Base-by-base conservation (phyloP, 1,140 invertebrate genomes). In the Eciton burchellii region DNA sequence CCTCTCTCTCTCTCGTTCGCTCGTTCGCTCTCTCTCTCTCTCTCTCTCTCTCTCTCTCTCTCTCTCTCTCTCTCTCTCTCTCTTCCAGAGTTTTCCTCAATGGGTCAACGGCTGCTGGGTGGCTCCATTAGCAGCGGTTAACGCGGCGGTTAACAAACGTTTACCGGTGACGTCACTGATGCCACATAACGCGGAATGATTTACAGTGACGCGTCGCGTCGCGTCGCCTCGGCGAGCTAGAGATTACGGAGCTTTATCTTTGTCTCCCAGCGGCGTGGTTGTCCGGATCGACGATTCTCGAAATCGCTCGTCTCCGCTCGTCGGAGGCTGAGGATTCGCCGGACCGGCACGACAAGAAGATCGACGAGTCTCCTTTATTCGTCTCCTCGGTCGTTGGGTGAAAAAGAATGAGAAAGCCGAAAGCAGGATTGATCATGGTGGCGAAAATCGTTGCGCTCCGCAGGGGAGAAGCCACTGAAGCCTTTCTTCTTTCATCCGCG, bases 91-190 rank as follows among this genome's bases (percentile, higher is more conserved):
- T 35, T 47, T 9, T 43, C 35, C 29, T 60, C 68, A 88, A 65
- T 88, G 79, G 86, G 86, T 89, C 81, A 84, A 88, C 84, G 84
- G 63, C 56, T 88, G 76, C 70, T 72, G 83, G n/a, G n/a, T n/a
- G n/a, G n/a, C 72, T 60, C 82, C 52, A 77, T 88, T 88, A 89
- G 56, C 76, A 54, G 24, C 81, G 74, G 76, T 88, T 88, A 88
- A 85, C 87, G 60, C 81, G 47, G 0, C 59, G 24, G 54, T 26
- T n/a, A n/a, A 86, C 68, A 85, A 89, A 87, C 83, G 72, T 86
- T 89, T 84, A 59, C 77, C 56, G 54, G 49, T 87, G 83, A 85
- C 83, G 85, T 82, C 85, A 83, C 45, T 76, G 41, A 49, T 56
- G 45, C 24, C 47, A 29, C 29, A 87, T n/a, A n/a, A n/a, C 65